Conservation (phyloP, 1,140 invertebrate species). For the Drosophila albomicans region DNA sequence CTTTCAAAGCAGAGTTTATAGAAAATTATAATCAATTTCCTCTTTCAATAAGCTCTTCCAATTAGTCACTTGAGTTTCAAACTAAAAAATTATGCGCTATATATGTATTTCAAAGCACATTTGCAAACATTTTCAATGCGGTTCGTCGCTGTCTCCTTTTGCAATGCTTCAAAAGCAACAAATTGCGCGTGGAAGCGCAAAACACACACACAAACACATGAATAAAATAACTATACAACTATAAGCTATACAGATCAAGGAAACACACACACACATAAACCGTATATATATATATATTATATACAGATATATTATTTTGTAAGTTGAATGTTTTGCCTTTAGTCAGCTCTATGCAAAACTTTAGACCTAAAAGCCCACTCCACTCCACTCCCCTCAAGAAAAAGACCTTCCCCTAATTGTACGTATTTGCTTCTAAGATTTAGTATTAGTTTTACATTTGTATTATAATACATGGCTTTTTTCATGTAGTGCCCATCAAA, state of each 20-base stretch:
- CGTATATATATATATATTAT: background rate
- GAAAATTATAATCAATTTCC: too few species aligned
- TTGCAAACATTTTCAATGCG: background rate
- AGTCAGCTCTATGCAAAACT: conserved; percentile 31
- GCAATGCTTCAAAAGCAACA: conserved; percentile 1
- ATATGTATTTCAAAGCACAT: too few species aligned
- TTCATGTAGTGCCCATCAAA: conserved; percentile 23
- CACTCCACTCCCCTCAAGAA: background rate
- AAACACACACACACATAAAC: conserved; percentile 13
- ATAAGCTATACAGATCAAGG: conserved; percentile 3
- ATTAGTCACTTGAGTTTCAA: too few species aligned
- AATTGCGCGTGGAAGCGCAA: background rate
- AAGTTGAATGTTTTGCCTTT: conserved; percentile 43
- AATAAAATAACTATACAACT: conserved; percentile 14
- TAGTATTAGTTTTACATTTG: conserved; percentile 29
- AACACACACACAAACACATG: background rate
- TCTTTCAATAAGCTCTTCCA: too few species aligned
- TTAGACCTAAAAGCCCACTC: background rate
- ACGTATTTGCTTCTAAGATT: conserved; percentile 38
- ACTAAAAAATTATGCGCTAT: too few species aligned
- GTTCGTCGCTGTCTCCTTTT: background rate
- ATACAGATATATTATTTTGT: conserved; percentile 24
- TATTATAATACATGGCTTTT: conserved; percentile 43
- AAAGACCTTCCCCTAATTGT: conserved; percentile 26
- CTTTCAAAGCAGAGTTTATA: too few species aligned